Conservation (phyloP, 2,888 invertebrate species). For the Apamea monoglypha region DNA sequence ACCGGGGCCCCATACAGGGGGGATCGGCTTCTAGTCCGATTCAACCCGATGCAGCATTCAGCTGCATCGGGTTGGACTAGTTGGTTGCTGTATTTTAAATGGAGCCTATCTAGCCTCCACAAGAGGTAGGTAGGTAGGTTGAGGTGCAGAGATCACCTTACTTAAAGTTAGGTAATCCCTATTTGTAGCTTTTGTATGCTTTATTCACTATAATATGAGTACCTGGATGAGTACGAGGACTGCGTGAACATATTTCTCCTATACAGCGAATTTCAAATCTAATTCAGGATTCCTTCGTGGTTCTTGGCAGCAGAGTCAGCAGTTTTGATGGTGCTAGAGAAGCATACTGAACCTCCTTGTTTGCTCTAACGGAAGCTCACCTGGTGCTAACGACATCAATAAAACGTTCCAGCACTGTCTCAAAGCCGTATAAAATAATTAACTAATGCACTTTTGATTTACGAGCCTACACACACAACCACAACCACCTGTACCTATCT, state of each 20-base stretch:
- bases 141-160: neutral
- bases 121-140: neutral
- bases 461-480: constrained; percentile 31
- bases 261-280: neutral
- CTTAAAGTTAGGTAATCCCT: too few species aligned
- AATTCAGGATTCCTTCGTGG: neutral
- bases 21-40: too few species aligned
- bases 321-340: neutral
- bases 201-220: neutral
- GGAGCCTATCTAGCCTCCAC: neutral
- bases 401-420: constrained; percentile 36
- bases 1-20: too few species aligned
- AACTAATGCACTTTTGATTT: constrained; percentile 61
- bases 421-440: constrained; percentile 48
- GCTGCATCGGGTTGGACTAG: too few species aligned
- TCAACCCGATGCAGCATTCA: too few species aligned
- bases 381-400: constrained; percentile 39
- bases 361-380: constrained; percentile 23
- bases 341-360: neutral
- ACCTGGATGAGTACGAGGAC: neutral
- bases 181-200: neutral
- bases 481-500: constrained; percentile 46
- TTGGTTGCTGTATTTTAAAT: neutral
- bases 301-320: neutral
- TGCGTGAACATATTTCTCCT: neutral